Percentiles rank a stretch among this genome's conserved stretches.
Conservation (phyloP, 1,140 invertebrate species). For the Nasonia giraulti region DNA sequence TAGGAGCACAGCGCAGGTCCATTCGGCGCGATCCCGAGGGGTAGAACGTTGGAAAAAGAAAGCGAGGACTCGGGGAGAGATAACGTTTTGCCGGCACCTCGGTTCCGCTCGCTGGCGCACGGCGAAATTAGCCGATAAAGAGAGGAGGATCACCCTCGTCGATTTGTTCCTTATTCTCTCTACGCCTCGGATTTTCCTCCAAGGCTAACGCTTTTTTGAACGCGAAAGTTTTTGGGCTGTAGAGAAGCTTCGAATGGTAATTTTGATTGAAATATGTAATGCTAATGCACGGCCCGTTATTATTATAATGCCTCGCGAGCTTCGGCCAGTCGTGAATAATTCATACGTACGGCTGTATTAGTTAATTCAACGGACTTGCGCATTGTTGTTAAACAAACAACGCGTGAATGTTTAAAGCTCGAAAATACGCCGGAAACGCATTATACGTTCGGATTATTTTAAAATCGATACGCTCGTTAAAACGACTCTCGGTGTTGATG, state of each 20-base stretch:
- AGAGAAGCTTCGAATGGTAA: background rate
- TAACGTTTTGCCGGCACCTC: constrained; percentile 7
- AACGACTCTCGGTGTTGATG: too few species aligned
- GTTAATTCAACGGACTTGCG: too few species aligned
- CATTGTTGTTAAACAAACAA: too few species aligned
- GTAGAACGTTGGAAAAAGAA: background rate
- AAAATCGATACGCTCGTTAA: too few species aligned
- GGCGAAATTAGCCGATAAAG: constrained; percentile 39
- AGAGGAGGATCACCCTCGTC: background rate
- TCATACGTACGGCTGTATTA: too few species aligned
- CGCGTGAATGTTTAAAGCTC: too few species aligned
- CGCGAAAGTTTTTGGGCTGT: background rate
- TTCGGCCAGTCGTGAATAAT: too few species aligned
- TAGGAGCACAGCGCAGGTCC: background rate
- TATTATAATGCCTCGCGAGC: background rate
- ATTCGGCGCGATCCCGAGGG: constrained; percentile 4
- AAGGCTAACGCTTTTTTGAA: background rate
- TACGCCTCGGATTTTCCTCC: background rate
- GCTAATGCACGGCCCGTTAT: background rate
- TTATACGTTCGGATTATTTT: too few species aligned
- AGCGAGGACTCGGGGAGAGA: background rate
- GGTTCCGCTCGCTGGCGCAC: background rate
- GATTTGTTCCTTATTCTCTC: constrained; percentile 33
- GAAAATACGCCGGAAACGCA: too few species aligned
- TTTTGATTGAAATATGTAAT: background rate